Conservation (phyloP, 2,797 vertebrate species). For the Peromyscus attwateri region DNA sequence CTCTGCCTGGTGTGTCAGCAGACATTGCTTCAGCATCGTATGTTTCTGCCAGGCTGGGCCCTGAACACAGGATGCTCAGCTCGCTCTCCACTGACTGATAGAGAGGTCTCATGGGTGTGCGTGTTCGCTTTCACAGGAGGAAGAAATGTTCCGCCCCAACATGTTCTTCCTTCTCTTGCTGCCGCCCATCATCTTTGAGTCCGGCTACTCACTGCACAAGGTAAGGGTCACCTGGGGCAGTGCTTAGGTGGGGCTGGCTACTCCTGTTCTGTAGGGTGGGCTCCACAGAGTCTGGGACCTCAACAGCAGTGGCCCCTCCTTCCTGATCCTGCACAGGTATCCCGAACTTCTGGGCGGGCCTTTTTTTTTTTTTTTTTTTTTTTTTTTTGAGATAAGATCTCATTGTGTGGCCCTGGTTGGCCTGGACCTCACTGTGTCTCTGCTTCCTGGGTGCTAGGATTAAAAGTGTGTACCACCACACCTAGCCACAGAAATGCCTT, state of each 20-base stretch:
- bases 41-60: not conserved
- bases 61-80: conserved; percentile 50
- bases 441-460: not conserved
- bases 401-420: not conserved
- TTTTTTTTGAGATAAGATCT: not conserved
- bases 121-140: conserved; percentile 91
- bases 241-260: not conserved
- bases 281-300: not conserved
- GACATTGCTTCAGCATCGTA: conserved; percentile 43
- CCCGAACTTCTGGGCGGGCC: not conserved
- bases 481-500: too few species aligned
- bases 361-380: too few species aligned
- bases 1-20: conserved; percentile 46
- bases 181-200: conserved; percentile 99
- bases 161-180: conserved; percentile 99
- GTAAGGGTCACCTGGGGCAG: conserved; percentile 84
- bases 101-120: not conserved
- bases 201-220: conserved; percentile 99
- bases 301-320: not conserved
- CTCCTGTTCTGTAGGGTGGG: not conserved
- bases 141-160: conserved; percentile 99
- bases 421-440: not conserved
- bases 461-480: not conserved
- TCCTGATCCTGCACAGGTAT: too few species aligned
- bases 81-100: conserved; percentile 9